Conservation (phyloP, 2,888 invertebrate species). For the Drosophila meridiana region DNA sequence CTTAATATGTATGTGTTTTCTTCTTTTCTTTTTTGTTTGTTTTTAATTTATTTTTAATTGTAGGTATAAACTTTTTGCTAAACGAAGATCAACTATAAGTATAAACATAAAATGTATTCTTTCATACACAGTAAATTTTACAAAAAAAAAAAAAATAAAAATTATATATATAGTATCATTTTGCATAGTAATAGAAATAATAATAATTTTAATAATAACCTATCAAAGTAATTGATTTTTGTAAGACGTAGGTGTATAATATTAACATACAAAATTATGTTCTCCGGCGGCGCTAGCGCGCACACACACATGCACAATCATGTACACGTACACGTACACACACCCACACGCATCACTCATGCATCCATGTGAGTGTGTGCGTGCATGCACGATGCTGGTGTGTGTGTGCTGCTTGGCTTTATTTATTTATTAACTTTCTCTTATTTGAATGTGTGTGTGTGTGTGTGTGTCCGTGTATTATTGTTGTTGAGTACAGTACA, state of each 20-base stretch:
- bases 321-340: not conserved
- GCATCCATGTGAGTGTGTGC: constrained; percentile 12
- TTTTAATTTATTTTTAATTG: constrained; percentile 35
- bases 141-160: constrained; percentile 36
- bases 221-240: constrained; percentile 42
- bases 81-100: constrained; percentile 73
- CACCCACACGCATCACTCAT: constrained; percentile 5
- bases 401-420: not conserved
- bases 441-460: constrained; percentile 1
- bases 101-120: constrained; percentile 54
- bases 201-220: constrained; percentile 40
- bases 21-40: not conserved
- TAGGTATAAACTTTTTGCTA: constrained; percentile 66
- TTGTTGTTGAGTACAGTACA: constrained; percentile 17
- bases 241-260: constrained; percentile 30
- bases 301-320: not conserved
- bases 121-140: constrained; percentile 35
- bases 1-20: constrained; percentile 34
- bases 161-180: constrained; percentile 13
- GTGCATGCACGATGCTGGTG: not conserved
- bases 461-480: not conserved
- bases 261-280: constrained; percentile 53
- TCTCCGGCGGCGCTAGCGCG: constrained; percentile 32
- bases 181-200: constrained; percentile 23
- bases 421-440: constrained; percentile 8